A percentile compares a stretch with the other conserved stretches of the same genome.
phyloP scores from a whole-genome alignment of 2,888 invertebrate genomes.

The Idaea biselata region DNA sequence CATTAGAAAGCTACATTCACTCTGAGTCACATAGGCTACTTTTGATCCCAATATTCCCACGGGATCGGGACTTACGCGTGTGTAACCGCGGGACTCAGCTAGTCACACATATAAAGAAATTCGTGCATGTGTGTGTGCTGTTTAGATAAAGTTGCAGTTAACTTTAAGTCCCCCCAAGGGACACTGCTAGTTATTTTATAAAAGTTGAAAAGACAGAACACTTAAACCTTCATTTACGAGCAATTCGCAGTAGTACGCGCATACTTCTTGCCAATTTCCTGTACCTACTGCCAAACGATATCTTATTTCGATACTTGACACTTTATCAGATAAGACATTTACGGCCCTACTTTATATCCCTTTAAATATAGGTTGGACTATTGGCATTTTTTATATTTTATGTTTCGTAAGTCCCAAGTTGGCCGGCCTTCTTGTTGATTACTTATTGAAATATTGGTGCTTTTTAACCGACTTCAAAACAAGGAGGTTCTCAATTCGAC shows the following conservation, averaged over 20 bases:
- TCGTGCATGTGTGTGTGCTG: too few species aligned
- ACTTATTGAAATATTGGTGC: constrained; percentile 48
- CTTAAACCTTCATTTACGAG: background rate
- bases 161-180: too few species aligned
- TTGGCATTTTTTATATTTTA: constrained; percentile 32
- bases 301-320: constrained; percentile 65
- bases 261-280: constrained; percentile 4
- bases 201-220: background rate
- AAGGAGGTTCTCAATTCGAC: too few species aligned
- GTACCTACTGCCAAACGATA: constrained; percentile 41
- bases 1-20: too few species aligned
- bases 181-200: too few species aligned
- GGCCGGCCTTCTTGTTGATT: constrained; percentile 40
- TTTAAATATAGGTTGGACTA: constrained; percentile 48
- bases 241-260: background rate
- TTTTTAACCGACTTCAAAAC: background rate
- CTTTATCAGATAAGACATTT: constrained; percentile 54
- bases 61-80: too few species aligned
- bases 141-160: too few species aligned
- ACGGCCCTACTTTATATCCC: constrained; percentile 46
- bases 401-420: constrained; percentile 29
- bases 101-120: too few species aligned
- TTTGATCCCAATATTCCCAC: too few species aligned
- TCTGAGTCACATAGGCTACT: too few species aligned
- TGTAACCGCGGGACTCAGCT: too few species aligned